Evolutionary conservation across 1,140 invertebrate genomes (phyloP), one percentile per base, ranked within the genome.

Genomic region (Ephestia elutella): DNA sequence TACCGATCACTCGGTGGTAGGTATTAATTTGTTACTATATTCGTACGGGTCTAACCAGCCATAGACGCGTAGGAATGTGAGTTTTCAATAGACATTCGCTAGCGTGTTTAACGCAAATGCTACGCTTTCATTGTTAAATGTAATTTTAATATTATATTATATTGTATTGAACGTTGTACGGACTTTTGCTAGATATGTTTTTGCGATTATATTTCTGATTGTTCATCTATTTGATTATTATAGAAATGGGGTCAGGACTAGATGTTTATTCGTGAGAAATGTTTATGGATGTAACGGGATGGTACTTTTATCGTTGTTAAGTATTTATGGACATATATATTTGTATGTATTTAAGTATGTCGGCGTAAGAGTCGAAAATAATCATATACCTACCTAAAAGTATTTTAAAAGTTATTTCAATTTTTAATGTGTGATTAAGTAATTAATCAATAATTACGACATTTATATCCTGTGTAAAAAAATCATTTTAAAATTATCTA

Each of bases 51-150:
- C 78, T 86, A 87, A 82, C 82, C 82, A 85, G 82, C 82, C 79
- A 80, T 82, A 80, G 80, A 73, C 70, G 62, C 74, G 72, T 78
- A 78, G 56, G 78, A 71, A 70, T 75, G 28, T 60, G 50, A 60
- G 65, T 65, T 73, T 56, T 70, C 60, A 66, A 55, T 66, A 67
- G 64, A 17, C 60, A 55, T 65, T 60, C 59, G 55, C 65, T 70
- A 69, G 59, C 44, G 25, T 57, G 49, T 60, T 72, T 70, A 68
- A 68, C 65, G 78, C 70, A 62, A 74, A 67, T 71, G 65, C 69
- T 75, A 77, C 60, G 83, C 83, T 86, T 86, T 86, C 62, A 74
- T 82, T 79, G 82, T 86, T 82, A 80, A 67, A 72, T 83, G 75
- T 86, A 76, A 71, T 79, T 77, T 76, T 55, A 76, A 80, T 66